Base-by-base conservation (phyloP, 92 coral and sea anemone genomes). In the Phenganax subtilis region DNA sequence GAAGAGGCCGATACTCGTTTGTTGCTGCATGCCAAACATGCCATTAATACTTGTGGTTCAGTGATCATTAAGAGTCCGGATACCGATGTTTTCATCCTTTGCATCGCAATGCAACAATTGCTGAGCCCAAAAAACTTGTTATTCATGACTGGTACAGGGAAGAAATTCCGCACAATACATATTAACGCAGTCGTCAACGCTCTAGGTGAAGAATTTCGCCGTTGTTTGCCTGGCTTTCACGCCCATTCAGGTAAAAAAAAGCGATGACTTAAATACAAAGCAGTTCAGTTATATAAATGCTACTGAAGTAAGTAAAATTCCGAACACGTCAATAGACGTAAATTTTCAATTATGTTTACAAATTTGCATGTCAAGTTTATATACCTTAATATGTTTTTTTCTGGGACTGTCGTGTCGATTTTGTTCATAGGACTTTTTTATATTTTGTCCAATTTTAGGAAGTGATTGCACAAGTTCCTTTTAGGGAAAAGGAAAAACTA, bases 391-490 rank as follows among this genome's bases (percentile, higher is more conserved):
- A 15, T 15, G 14, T 58, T 61, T 55, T 17, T 64, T 27, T 16
- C 54, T 12, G 51, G 52, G 30, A 3, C 71, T 6, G 9, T n/a
- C 51, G 78, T 57, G 10, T 73, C 29, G 52, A 61, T 71, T 11
- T 57, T 64, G 55, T 60, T 57, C 17, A 67, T 27, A 16, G 72
- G 72, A n/a, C n/a, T n/a, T n/a, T n/a, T n/a, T n/a, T n/a, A n/a
- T 67, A 67, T 37, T 11, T 77, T 65, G 54, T 15, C 8, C 44
- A 73, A 16, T 76, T 67, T 61, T 84, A 84, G 84, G 86, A 17
- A 16, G 86, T 76, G 86, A 84, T 54, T 57, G 0, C 58, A 75
- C 64, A 2, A 84, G 86, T 67, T 57, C 86, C 67, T 84, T 84
- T 75, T 67, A 75, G 17, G 86, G 86, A 27, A 84, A 84, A 76